These are phyloP conservation scores for Wasmannia auropunctata DNA, from an alignment of 1,140 invertebrate species.

Conservation along the genomic window DNA sequence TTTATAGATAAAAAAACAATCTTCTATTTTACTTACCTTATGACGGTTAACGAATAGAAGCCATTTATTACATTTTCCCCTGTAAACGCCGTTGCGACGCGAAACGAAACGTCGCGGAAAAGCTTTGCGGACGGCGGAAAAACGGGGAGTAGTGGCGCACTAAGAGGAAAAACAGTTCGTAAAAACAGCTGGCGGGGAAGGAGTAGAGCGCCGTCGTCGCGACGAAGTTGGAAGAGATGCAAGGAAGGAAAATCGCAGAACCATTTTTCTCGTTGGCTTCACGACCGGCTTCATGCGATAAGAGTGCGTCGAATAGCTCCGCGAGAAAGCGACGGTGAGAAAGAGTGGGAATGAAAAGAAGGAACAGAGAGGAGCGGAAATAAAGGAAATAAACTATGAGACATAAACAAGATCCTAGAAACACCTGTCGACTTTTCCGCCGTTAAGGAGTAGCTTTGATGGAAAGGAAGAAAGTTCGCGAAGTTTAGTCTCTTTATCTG, in stretches of 20 bases:
- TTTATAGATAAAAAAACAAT: background rate
- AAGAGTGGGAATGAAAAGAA: background rate
- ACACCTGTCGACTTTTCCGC: constrained; percentile 26
- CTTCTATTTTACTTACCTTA: background rate
- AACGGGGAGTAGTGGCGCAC: constrained; percentile 15
- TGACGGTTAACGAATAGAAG: constrained; percentile 52
- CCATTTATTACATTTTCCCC: constrained; percentile 47
- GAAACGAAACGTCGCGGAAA: constrained; percentile 42
- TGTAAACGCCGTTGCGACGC: background rate
- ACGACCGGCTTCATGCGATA: constrained; percentile 68
- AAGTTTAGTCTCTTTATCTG: background rate
- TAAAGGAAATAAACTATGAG: constrained; percentile 22
- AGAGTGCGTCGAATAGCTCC: constrained; percentile 66
- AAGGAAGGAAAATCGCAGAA: constrained; percentile 59
- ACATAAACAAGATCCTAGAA: constrained; percentile 51
- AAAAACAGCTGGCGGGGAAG: background rate
- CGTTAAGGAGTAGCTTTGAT: constrained; percentile 9
- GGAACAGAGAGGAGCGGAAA: background rate
- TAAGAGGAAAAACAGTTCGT: constrained; percentile 23
- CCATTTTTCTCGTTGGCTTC: constrained; percentile 69
- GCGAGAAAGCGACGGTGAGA: background rate
- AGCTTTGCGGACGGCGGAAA: constrained; percentile 39
- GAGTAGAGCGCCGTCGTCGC: background rate
- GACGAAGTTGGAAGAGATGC: constrained; percentile 37
- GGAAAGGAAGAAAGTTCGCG: background rate